These are phyloP conservation scores for Stenchaetothrips biformis DNA, from an alignment of 2,888 invertebrate genomes.

Conservation along the genomic window DNA sequence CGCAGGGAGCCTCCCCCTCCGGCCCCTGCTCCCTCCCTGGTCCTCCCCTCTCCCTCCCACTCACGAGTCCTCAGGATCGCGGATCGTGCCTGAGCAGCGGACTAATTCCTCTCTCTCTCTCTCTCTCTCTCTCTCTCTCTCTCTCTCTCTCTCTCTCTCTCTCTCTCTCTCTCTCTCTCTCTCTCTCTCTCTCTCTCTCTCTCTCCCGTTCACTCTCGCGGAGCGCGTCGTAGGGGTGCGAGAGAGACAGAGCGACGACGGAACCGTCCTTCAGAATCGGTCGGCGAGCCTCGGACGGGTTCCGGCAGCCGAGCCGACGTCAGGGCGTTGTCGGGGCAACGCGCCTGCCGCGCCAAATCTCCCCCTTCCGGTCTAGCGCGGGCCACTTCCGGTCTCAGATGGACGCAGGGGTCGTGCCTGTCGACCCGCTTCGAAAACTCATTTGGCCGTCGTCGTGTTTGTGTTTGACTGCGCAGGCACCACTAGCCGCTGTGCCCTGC, in stretches of 20 bases:
- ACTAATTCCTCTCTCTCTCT: neutral
- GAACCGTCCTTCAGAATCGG: too few species aligned
- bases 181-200: neutral
- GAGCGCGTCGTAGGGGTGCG: too few species aligned
- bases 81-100: too few species aligned
- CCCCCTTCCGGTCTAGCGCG: neutral
- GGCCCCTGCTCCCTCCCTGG: neutral
- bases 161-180: neutral
- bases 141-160: too few species aligned
- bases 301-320: too few species aligned
- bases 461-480: too few species aligned
- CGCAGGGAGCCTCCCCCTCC: neutral
- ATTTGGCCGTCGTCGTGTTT: too few species aligned
- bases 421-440: too few species aligned
- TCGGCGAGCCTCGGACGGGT: too few species aligned
- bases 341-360: neutral
- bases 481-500: too few species aligned
- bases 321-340: neutral
- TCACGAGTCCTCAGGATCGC: too few species aligned
- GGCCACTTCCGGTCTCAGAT: neutral
- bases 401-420: neutral
- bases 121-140: neutral
- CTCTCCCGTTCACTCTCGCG: neutral
- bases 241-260: too few species aligned
- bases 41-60: neutral